These are phyloP conservation scores for Pyrgilauda ruficollis DNA, from an alignment of 2,113 vertebrate genomes.

Conservation along the genomic window DNA sequence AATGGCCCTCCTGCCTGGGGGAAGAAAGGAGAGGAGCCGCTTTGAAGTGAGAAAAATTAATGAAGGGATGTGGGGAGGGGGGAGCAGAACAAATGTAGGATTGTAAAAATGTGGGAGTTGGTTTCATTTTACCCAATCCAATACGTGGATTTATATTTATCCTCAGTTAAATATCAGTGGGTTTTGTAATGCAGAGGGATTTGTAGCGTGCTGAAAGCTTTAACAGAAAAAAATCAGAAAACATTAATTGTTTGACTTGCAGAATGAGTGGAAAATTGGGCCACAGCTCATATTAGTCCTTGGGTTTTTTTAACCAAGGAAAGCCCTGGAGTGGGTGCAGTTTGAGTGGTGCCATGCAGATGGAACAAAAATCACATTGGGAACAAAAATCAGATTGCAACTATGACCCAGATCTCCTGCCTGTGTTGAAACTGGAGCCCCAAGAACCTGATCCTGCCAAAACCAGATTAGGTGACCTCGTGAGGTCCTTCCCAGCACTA, in stretches of 20 bases:
- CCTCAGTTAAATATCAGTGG: background rate
- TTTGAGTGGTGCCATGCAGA: background rate
- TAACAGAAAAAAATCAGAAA: background rate
- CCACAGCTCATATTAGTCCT: background rate
- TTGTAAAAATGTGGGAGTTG: background rate
- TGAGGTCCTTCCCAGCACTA: background rate
- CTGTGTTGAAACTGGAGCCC: background rate
- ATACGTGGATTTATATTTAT: background rate
- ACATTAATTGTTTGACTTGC: background rate
- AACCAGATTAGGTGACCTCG: background rate
- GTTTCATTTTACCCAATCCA: background rate
- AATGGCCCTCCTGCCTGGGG: background rate
- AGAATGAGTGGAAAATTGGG: background rate
- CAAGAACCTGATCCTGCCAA: background rate
- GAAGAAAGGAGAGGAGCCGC: background rate
- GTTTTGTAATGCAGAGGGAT: background rate
- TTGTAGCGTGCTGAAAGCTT: background rate
- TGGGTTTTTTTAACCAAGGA: background rate
- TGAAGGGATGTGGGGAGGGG: rapidly evolving
- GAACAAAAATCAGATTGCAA: background rate
- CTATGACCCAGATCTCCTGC: background rate
- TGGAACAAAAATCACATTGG: background rate
- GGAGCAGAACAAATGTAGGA: background rate
- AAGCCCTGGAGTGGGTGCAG: background rate
- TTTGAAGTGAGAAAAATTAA: background rate